A percentile compares a stretch with the other conserved stretches of the same genome.
Conservation (phyloP, 2,113 vertebrate species). For the Aix galericulata region DNA sequence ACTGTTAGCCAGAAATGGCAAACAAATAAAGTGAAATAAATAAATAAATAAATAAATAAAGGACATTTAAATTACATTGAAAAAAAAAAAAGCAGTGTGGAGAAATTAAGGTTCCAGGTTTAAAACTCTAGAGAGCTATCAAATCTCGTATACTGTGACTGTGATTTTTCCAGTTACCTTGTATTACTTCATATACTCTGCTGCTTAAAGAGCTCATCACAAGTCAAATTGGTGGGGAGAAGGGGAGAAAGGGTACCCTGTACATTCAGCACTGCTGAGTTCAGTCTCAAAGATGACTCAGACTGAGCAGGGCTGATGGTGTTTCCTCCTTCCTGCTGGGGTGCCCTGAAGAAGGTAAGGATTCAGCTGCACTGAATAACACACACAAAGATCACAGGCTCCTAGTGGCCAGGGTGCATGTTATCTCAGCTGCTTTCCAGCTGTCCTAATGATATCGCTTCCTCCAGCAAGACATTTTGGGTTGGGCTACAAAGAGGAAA, state of each 20-base stretch:
- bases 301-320: not conserved
- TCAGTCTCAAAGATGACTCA: not conserved
- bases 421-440: not conserved
- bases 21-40: not conserved
- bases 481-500: not conserved
- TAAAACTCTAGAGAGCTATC: not conserved
- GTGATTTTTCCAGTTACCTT: not conserved
- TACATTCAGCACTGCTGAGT: too few species aligned
- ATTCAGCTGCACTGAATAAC: not conserved
- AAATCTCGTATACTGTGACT: fast-evolving
- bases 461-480: not conserved
- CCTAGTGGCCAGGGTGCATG: not conserved
- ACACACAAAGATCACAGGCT: not conserved
- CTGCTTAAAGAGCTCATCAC: not conserved
- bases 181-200: not conserved
- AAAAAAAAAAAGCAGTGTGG: not conserved
- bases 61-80: not conserved
- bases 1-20: not conserved
- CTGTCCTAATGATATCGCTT: not conserved
- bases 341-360: not conserved
- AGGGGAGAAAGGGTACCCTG: not conserved
- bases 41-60: too few species aligned
- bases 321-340: not conserved
- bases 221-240: not conserved
- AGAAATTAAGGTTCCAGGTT: not conserved